Conservation (phyloP, 2,797 vertebrate genomes). For the Dermochelys coriacea region DNA sequence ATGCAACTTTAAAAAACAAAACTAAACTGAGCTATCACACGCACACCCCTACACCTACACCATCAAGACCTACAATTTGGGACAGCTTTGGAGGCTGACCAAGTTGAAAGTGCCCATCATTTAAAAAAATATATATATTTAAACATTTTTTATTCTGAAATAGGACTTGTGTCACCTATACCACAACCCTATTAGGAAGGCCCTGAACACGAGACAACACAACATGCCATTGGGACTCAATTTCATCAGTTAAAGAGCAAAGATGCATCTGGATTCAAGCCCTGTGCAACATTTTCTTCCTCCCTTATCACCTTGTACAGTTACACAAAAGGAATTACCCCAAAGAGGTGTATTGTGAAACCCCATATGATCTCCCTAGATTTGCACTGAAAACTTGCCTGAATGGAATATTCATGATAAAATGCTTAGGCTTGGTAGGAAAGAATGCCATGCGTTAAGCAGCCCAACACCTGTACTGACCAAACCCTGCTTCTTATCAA, state of each 20-base stretch:
- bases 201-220: neutral
- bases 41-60: no score
- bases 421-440: neutral
- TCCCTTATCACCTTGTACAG: neutral
- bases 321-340: neutral
- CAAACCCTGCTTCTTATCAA: neutral
- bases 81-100: neutral
- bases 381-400: accelerated
- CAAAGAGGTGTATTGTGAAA: neutral
- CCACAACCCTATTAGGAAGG: neutral
- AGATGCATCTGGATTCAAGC: neutral
- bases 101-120: neutral
- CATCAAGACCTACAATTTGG: neutral
- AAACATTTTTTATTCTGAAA: neutral
- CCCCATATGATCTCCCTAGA: neutral
- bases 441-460: accelerated
- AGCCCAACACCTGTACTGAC: neutral
- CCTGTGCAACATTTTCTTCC: neutral
- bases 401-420: accelerated
- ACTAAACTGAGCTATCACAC: no score
- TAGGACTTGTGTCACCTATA: no score
- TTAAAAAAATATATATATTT: no score
- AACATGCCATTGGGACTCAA: accelerated
- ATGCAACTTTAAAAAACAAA: neutral
- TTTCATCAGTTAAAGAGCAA: neutral